Conservation (phyloP, 2,113 vertebrate genomes). For the Nerophis lumbriciformis region DNA sequence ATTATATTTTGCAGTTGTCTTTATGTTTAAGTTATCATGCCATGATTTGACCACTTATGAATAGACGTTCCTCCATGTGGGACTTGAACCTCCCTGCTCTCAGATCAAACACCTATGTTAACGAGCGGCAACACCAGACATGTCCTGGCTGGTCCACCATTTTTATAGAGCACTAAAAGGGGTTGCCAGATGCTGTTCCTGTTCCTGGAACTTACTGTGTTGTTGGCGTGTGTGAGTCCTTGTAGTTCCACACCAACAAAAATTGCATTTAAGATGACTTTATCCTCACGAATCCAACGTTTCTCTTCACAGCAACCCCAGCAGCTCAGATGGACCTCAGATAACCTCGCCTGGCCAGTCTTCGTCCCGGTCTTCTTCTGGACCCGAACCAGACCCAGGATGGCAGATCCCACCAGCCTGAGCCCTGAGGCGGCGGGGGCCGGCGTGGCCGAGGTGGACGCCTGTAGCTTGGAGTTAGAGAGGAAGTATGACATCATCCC, state of each 20-base stretch:
- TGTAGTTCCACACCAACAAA: neutral
- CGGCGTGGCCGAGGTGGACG: constrained; percentile 47
- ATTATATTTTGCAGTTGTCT: too few relatives aligned
- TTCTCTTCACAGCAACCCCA: constrained; percentile 33
- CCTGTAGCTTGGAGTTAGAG: constrained; percentile 74
- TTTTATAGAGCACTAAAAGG: neutral
- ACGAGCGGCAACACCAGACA: neutral
- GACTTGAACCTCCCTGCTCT: too few relatives aligned
- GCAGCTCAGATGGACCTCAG: constrained; percentile 55
- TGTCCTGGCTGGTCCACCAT: neutral
- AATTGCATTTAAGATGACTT: constrained; percentile 6
- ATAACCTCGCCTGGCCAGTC: constrained; percentile 36
- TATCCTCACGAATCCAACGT: neutral
- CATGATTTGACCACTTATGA: too few relatives aligned
- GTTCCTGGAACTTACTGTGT: neutral
- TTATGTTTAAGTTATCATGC: too few relatives aligned
- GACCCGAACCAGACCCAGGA: constrained; percentile 24
- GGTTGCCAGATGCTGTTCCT: too few relatives aligned
- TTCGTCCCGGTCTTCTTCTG: constrained; percentile 8
- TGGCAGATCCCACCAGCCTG: constrained; percentile 67
- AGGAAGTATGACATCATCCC: constrained; percentile 77
- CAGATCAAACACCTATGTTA: too few relatives aligned
- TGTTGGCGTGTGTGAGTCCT: constrained; percentile 20
- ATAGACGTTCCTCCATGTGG: too few relatives aligned
- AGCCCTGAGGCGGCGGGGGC: constrained; percentile 58